Base-by-base conservation (phyloP, 2,113 vertebrate species). In the Salminus brasiliensis region DNA sequence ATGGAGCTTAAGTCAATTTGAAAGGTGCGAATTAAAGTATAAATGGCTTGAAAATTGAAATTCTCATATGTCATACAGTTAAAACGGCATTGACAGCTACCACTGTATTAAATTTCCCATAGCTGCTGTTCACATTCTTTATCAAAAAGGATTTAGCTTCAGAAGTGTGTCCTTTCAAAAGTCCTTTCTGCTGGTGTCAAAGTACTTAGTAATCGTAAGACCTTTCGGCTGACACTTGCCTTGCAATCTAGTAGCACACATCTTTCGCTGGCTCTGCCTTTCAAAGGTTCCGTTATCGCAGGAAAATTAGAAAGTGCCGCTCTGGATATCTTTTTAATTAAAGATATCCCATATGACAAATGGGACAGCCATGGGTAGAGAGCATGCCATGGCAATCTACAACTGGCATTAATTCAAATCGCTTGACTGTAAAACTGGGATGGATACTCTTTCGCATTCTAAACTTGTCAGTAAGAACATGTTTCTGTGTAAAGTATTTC, bases 1-100 rank as follows among this genome's bases (percentile, higher is more conserved):
- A 89, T 87, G 80, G 21, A 65, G 13, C 18, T 27, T 25, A 65
- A 47, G 27, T 65, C 12, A 6, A 25, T 30, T 32, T 75, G 30
- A 65, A 65, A 65, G 29, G 57, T 45, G 59, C 47, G 29, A 13
- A 63, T 74, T 47, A 45, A 29, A 74, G 27, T 30, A 49, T 62
- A 47, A 47, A 47, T 62, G 18, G 41, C 21, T 63, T 23, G 25
- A 16, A 34, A 63, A 29, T 32, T 5, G 32, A 65, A 63, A 25
- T 76, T 67, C 36, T 76, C 47, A 67, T 52, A 29, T 45, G 43
- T 36, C 21, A 62, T 65, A 29, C 36, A 65, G 29, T 49, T 66
- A 76, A 53, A 39, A 53, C 52, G 15, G 74, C n/a, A 29, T 2
- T 76, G 62, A 76, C 32, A 39, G 32, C 15, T 36, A 76, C 53